These are phyloP conservation scores for Plebejus anna DNA, from an alignment of 2,888 invertebrate species.

Conservation along the genomic window DNA sequence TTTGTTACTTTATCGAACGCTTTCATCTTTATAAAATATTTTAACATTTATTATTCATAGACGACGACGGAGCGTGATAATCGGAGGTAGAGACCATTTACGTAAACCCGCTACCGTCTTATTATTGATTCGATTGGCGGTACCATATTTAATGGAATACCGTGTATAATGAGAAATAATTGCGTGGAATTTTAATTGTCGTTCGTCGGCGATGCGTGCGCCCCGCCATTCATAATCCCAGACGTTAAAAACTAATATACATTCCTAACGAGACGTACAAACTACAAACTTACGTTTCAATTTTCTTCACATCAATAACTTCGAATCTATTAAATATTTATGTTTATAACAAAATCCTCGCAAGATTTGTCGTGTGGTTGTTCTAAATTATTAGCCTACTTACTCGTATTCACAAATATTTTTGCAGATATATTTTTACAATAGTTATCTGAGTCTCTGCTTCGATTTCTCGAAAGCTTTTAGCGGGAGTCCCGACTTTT, in stretches of 20 bases:
- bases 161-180: conserved; percentile 56
- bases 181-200: conserved; percentile 65
- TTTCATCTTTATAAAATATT: not conserved
- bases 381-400: not conserved
- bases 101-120: conserved; percentile 33
- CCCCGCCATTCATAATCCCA: conserved; percentile 36
- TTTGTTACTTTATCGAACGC: not conserved
- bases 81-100: conserved; percentile 30
- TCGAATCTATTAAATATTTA: not conserved
- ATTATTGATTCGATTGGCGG: conserved; percentile 42
- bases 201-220: conserved; percentile 46
- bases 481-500: conserved; percentile 6
- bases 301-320: not conserved
- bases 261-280: conserved; percentile 17
- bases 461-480: conserved; percentile 15
- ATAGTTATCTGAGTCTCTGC: not conserved
- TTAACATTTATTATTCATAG: conserved; percentile 24
- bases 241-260: conserved; percentile 22
- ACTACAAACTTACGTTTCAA: conserved; percentile 4
- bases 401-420: not conserved
- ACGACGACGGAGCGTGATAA: not conserved
- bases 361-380: not conserved
- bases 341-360: not conserved
- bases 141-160: conserved; percentile 49
- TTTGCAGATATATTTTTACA: not conserved